Evolutionary conservation across 2,113 vertebrate genomes (phyloP).

Genomic region (Ptilorrhoa leucosticta): DNA sequence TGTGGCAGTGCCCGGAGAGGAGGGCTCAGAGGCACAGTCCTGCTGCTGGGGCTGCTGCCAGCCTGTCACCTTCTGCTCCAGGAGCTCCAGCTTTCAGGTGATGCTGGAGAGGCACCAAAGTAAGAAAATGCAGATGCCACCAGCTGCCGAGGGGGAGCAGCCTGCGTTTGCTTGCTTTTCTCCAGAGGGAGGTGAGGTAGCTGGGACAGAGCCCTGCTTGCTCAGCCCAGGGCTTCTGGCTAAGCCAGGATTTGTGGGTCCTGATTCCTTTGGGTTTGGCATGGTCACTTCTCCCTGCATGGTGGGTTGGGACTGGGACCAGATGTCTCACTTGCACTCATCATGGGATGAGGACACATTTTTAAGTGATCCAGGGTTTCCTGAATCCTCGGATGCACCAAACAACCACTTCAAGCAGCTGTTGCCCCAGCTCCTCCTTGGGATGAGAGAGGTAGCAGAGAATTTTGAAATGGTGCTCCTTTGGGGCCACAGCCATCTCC

Average conservation of each 20-base stretch:
- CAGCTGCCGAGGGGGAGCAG: rapidly evolving
- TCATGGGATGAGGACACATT: neutral
- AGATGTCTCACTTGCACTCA: neutral
- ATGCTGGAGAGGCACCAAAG: neutral
- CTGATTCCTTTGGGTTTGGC: neutral
- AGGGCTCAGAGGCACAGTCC: neutral
- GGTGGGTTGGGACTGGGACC: neutral
- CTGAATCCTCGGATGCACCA: neutral
- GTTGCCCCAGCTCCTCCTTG: neutral
- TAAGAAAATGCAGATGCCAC: neutral
- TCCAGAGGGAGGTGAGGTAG: neutral
- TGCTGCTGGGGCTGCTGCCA: neutral
- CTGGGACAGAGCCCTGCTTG: neutral
- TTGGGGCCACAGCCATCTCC: neutral
- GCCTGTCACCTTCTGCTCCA: neutral
- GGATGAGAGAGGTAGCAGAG: neutral
- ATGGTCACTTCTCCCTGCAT: neutral
- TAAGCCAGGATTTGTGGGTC: neutral
- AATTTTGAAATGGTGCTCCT: neutral
- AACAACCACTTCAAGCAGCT: neutral
- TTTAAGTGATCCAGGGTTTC: neutral
- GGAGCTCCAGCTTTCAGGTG: neutral
- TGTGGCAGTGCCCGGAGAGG: rapidly evolving
- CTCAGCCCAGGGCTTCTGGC: neutral
- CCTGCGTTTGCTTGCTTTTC: neutral